Evolutionary conservation across 2,113 vertebrate species (phyloP).

Genomic region (Xiphophorus maculatus): DNA sequence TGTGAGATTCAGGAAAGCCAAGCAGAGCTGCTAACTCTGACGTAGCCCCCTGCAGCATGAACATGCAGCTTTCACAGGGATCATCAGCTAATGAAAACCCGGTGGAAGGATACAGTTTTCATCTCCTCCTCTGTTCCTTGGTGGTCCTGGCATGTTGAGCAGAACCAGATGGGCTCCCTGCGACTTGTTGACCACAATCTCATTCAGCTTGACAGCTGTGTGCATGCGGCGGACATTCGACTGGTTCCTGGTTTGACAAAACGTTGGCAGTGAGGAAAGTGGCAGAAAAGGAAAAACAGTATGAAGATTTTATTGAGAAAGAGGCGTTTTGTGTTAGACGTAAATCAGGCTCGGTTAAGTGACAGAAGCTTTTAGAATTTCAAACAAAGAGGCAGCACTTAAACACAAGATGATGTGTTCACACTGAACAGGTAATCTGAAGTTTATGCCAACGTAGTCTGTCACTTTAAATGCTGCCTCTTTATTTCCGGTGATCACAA

Average conservation of each 20-base stretch:
- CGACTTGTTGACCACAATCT: constrained; percentile 90
- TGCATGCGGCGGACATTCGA: constrained; percentile 97
- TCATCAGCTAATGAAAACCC: neutral
- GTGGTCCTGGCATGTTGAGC: constrained; percentile 96
- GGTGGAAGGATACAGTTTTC: constrained; percentile 95
- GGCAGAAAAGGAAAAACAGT: neutral
- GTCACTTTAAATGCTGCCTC: constrained; percentile 48
- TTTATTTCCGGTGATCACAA: constrained; percentile 8
- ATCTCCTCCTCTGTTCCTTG: constrained; percentile 88
- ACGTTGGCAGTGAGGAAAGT: neutral
- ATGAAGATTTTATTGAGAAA: neutral
- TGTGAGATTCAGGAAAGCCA: neutral
- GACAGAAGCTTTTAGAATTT: constrained; percentile 4
- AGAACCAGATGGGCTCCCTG: constrained; percentile 93
- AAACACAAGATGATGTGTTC: constrained; percentile 1
- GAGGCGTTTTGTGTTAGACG: neutral
- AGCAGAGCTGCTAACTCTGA: neutral
- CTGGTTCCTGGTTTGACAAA: constrained; percentile 85
- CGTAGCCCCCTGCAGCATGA: neutral
- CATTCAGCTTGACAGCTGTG: constrained; percentile 94
- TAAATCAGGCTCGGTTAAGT: constrained; percentile 10
- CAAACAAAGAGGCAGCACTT: constrained; percentile 47
- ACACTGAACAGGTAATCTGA: neutral
- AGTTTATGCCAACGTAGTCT: neutral
- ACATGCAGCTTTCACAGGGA: neutral